These are phyloP conservation scores for Sisor rabdophorus DNA, from an alignment of 2,113 vertebrate species.

Conservation along the genomic window DNA sequence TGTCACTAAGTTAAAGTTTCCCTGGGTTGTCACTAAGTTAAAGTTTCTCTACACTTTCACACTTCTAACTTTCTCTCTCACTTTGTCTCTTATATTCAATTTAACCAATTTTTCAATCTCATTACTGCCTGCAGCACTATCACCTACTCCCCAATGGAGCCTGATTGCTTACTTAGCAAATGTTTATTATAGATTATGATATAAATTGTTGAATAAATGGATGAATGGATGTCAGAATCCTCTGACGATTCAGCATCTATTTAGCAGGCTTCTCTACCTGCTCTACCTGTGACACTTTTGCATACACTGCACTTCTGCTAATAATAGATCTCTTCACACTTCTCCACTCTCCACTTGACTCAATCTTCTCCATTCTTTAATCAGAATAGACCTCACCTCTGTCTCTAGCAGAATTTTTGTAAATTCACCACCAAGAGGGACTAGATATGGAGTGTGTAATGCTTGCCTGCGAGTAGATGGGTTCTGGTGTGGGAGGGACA, in stretches of 20 bases:
- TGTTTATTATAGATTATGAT: conserved; percentile 64
- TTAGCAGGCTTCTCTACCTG: neutral
- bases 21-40: neutral
- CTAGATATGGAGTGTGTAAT: neutral
- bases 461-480: conserved; percentile 54
- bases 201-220: conserved; percentile 54
- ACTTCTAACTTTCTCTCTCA: neutral
- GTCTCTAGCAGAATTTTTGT: conserved; percentile 29
- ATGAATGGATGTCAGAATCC: neutral
- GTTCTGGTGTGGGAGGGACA: conserved; percentile 46
- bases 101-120: conserved; percentile 57
- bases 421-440: conserved; percentile 27
- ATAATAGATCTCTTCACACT: neutral
- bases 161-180: conserved; percentile 65
- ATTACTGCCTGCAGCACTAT: conserved; percentile 59
- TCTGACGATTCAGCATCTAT: conserved; percentile 23
- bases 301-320: conserved; percentile 1
- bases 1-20: conserved; percentile 43
- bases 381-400: conserved; percentile 10
- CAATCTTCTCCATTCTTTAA: neutral
- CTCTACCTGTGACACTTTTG: conserved; percentile 21
- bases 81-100: conserved; percentile 46
- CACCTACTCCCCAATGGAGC: conserved; percentile 56
- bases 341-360: neutral
- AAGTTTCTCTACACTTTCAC: too few species aligned